Evolutionary conservation across 2,888 invertebrate genomes (phyloP).

Genomic region (Macrosoma leucophasiata): DNA sequence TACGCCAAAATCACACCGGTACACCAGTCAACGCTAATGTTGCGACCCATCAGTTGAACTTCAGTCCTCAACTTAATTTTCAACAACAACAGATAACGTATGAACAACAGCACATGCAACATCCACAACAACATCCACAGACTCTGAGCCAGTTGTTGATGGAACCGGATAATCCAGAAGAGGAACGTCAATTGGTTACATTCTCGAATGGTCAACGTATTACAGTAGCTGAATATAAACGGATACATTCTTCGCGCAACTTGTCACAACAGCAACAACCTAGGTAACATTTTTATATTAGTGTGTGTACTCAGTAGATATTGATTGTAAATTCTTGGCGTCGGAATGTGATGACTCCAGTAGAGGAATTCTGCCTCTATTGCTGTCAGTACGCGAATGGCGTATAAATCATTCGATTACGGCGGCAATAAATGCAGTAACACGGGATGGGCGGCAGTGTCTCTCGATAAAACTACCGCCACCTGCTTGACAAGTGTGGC

Average conservation of each 20-base stretch:
- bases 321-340: no score
- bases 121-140: constrained; percentile 42
- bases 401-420: background rate
- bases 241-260: constrained; percentile 50
- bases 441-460: no score
- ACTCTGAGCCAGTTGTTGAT: constrained; percentile 46
- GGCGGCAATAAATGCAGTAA: no score
- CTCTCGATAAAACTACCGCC: no score
- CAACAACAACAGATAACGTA: constrained; percentile 43
- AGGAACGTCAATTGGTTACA: constrained; percentile 58
- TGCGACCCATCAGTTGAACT: constrained; percentile 41
- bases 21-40: constrained; percentile 17
- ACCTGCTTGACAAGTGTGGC: no score
- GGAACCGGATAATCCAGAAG: constrained; percentile 54
- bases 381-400: no score
- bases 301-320: constrained; percentile 2
- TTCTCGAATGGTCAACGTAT: constrained; percentile 60
- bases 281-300: constrained; percentile 30
- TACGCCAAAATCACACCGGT: constrained; percentile 37
- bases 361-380: no score
- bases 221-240: constrained; percentile 62
- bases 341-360: no score
- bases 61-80: constrained; percentile 40
- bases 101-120: constrained; percentile 44
- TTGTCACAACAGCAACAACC: constrained; percentile 39